Evolutionary conservation across 1,140 invertebrate genomes (phyloP).

Genomic region (Anagrus nilaparvatae): DNA sequence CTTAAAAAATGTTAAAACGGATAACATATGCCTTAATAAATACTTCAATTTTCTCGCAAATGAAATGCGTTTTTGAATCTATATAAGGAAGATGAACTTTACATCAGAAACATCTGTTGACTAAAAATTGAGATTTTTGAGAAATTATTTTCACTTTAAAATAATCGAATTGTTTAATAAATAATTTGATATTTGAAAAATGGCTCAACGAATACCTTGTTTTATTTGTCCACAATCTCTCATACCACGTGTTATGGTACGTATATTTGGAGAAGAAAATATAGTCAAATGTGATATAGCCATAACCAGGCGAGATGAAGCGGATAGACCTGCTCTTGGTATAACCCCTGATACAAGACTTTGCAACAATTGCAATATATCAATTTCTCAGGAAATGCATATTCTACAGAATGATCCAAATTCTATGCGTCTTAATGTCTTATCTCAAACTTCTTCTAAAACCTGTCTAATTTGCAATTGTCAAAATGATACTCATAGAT

Average conservation of each 20-base stretch:
- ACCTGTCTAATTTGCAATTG: conserved; percentile 13
- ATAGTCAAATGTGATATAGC: conserved; percentile 3
- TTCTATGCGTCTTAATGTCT: conserved; percentile 13
- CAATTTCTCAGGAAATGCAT: conserved; percentile 5
- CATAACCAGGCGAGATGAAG: not conserved
- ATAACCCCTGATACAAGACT: conserved; percentile 4
- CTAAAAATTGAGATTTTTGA: no score
- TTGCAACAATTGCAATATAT: conserved; percentile 11
- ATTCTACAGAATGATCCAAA: conserved; percentile 1
- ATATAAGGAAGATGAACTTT: no score
- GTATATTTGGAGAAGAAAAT: not conserved
- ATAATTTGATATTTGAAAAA: no score
- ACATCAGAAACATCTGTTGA: no score
- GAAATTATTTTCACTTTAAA: no score
- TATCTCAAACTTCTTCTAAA: conserved; percentile 4
- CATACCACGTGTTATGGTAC: not conserved
- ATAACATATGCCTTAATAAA: no score
- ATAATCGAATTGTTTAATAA: no score
- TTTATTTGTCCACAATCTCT: no score
- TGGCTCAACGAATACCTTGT: no score
- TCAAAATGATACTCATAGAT: not conserved
- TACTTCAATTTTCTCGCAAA: no score
- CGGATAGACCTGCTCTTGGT: not conserved
- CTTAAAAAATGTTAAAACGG: no score
- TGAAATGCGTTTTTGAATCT: no score